Evolutionary conservation across 2,888 invertebrate species (phyloP).

Genomic region (Leptinotarsa juncta): DNA sequence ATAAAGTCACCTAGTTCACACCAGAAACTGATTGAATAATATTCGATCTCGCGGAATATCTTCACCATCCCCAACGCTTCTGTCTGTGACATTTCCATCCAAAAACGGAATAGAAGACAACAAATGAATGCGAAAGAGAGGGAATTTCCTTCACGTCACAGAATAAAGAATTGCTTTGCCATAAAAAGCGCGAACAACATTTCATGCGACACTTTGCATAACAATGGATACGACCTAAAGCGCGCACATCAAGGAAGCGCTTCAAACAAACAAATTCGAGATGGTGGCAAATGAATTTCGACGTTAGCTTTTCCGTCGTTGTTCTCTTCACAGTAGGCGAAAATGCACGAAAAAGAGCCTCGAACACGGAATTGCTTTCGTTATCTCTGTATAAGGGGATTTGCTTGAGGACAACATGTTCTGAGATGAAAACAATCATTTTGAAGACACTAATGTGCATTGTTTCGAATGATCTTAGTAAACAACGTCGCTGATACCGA

Average conservation of each 20-base stretch:
- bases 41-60: too few species aligned
- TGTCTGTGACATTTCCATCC: neutral
- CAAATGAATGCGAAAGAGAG: neutral
- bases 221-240: constrained; percentile 10
- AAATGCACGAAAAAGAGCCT: neutral
- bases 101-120: neutral
- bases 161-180: constrained; percentile 8
- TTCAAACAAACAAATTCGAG: constrained; percentile 15
- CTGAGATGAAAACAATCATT: neutral
- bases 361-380: constrained; percentile 16
- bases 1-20: too few species aligned
- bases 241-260: constrained; percentile 9
- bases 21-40: too few species aligned
- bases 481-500: too few species aligned
- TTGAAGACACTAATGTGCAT: too few species aligned
- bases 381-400: neutral
- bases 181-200: constrained; percentile 9
- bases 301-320: neutral
- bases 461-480: too few species aligned
- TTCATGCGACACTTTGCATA: constrained; percentile 13
- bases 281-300: constrained; percentile 16
- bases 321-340: neutral
- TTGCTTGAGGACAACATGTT: neutral
- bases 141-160: neutral
- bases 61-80: too few species aligned